A percentile compares a stretch with the other conserved stretches of the same genome.
phyloP scores from a whole-genome alignment of 2,888 invertebrate species.

The Leucophenga maculata region DNA sequence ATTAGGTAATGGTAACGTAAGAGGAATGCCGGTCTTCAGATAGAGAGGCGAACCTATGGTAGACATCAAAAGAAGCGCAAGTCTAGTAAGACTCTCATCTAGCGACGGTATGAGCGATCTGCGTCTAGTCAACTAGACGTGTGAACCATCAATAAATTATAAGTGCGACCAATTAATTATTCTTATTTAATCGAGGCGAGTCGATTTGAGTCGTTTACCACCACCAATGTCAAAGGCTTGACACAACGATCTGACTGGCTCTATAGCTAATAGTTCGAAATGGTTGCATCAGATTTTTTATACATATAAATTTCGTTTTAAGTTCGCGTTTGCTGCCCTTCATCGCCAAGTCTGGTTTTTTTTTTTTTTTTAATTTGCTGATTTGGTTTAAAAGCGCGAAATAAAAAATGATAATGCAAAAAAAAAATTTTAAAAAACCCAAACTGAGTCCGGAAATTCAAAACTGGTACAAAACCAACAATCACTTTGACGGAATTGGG shows the following conservation, averaged over 20 bases:
- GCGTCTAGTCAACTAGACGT: conserved; percentile 31
- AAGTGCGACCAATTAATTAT: conserved; percentile 44
- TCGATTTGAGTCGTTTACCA: background rate
- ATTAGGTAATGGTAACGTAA: conserved; percentile 15
- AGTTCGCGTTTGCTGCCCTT: conserved; percentile 45
- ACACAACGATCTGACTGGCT: background rate
- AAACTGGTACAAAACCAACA: background rate
- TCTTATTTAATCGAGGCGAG: conserved; percentile 34
- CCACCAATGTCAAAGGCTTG: conserved; percentile 21
- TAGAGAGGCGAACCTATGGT: no score
- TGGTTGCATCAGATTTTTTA: conserved; percentile 62
- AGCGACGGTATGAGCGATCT: conserved; percentile 3
- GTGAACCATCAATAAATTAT: background rate
- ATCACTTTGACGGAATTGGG: background rate
- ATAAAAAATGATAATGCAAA: background rate
- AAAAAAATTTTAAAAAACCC: background rate
- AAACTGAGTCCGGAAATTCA: background rate
- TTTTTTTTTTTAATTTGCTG: conserved; percentile 30
- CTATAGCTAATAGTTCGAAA: conserved; percentile 48
- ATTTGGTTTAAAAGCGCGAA: conserved; percentile 15
- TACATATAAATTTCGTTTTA: background rate
- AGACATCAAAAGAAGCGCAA: conserved; percentile 30
- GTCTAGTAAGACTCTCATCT: conserved; percentile 22
- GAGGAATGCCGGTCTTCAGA: background rate
- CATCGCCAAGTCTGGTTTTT: conserved; percentile 32